Evolutionary conservation across 2,888 invertebrate species (phyloP).

Genomic region (Alsophila aescularia): DNA sequence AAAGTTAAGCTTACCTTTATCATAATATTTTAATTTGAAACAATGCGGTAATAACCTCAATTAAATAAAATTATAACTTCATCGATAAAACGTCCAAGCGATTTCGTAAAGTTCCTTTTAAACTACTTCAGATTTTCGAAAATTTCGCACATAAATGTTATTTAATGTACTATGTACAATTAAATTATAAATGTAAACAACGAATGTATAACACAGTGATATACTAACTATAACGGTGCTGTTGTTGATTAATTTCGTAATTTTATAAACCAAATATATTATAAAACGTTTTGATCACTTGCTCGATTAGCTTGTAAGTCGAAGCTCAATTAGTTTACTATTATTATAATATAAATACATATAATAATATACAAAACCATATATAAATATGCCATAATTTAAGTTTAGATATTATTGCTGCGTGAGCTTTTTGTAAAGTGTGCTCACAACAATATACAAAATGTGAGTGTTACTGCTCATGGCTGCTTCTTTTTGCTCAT

Average conservation of each 20-base stretch:
- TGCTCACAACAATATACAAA: not conserved
- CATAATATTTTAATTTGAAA: not conserved
- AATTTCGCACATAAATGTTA: not conserved
- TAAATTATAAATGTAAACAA: conserved; percentile 44
- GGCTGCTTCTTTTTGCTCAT: conserved; percentile 35
- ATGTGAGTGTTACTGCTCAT: not conserved
- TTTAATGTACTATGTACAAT: not conserved
- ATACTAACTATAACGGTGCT: conserved; percentile 61
- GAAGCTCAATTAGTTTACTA: conserved; percentile 61
- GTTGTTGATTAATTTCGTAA: conserved; percentile 67
- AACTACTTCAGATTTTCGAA: not conserved
- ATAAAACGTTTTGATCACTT: conserved; percentile 49
- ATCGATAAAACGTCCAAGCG: conserved; percentile 1
- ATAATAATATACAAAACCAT: conserved; percentile 24
- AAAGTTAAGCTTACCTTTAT: too few relatives aligned
- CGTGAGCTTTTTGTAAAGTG: conserved; percentile 24
- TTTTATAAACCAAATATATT: conserved; percentile 75
- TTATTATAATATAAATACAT: conserved; percentile 19
- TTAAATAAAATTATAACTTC: not conserved
- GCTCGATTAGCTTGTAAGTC: conserved; percentile 51
- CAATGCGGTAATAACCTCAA: not conserved
- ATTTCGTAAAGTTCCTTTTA: conserved; percentile 3
- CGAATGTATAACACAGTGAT: conserved; percentile 66
- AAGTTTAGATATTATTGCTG: conserved; percentile 40
- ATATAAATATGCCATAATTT: conserved; percentile 61